A percentile compares a stretch with the other conserved stretches of the same genome.
Conservation (phyloP, 2,797 vertebrate genomes). For the Nannoperca obscura region DNA sequence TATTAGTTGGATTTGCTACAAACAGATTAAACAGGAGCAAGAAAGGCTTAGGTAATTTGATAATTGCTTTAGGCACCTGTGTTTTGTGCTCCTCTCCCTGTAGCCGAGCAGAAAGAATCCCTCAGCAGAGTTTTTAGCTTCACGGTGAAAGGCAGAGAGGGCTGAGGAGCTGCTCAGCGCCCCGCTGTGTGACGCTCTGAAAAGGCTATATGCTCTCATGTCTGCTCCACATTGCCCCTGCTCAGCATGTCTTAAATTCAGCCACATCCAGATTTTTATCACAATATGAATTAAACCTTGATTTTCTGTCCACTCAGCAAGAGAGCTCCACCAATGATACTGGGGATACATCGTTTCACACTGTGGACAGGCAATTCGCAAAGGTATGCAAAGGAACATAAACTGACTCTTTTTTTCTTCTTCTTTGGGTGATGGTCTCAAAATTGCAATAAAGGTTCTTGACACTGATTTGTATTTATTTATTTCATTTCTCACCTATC, state of each 20-base stretch:
- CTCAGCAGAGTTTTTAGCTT: constrained; percentile 69
- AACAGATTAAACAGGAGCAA: constrained; percentile 80
- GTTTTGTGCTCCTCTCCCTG: constrained; percentile 74
- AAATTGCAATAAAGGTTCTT: constrained; percentile 77
- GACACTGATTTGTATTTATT: constrained; percentile 84
- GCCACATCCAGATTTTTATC: constrained; percentile 83
- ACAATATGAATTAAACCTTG: constrained; percentile 82
- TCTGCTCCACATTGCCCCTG: constrained; percentile 74
- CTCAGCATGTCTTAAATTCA: constrained; percentile 79
- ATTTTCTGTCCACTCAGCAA: constrained; percentile 86
- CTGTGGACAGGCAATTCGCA: constrained; percentile 75
- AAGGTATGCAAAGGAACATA: constrained; percentile 74
- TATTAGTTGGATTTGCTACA: constrained; percentile 81
- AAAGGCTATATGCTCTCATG: constrained; percentile 51
- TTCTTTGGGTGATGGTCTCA: constrained; percentile 72
- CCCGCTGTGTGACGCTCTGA: constrained; percentile 60
- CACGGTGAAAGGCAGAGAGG: constrained; percentile 48
- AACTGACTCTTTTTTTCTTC: constrained; percentile 58
- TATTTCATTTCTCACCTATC: constrained; percentile 76
- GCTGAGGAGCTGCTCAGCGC: constrained; percentile 52
- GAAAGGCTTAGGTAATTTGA: constrained; percentile 81
- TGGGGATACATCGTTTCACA: constrained; percentile 69
- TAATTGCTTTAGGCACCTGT: constrained; percentile 82
- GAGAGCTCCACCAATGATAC: constrained; percentile 64
- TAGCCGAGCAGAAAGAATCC: constrained; percentile 69